These are phyloP conservation scores for Fragum sueziense DNA, from an alignment of 2,888 invertebrate species.

Conservation along the genomic window DNA sequence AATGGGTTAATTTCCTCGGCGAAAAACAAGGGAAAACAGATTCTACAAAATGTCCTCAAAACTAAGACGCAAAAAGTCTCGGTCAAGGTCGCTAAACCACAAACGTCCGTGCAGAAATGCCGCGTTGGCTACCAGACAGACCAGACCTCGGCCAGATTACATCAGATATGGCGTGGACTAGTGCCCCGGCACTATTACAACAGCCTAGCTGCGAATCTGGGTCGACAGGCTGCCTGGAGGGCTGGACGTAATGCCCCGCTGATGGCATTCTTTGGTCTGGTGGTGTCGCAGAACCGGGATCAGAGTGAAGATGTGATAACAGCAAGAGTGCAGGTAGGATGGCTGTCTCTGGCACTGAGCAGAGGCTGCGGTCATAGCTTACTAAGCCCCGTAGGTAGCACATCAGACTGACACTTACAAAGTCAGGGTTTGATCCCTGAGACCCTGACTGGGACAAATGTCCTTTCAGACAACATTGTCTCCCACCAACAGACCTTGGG, in stretches of 20 bases:
- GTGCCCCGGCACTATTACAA: constrained; percentile 53
- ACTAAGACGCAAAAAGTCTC: constrained; percentile 42
- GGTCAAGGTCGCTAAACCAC: constrained; percentile 42
- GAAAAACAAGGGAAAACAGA: constrained; percentile 42
- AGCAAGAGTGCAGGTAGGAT: constrained; percentile 60
- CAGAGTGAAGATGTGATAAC: constrained; percentile 50
- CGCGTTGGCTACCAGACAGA: not conserved
- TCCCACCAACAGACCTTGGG: too few relatives aligned
- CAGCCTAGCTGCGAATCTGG: constrained; percentile 60
- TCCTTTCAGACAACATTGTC: too few relatives aligned
- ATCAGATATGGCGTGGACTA: constrained; percentile 27
- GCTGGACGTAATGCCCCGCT: constrained; percentile 60
- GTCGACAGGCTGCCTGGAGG: constrained; percentile 62
- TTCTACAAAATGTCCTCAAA: constrained; percentile 48
- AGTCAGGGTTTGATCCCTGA: too few relatives aligned
- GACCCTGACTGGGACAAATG: too few relatives aligned
- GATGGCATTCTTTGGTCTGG: constrained; percentile 66
- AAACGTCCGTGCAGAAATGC: not conserved
- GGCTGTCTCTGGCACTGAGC: too few relatives aligned
- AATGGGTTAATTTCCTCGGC: constrained; percentile 24
- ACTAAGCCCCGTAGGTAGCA: too few relatives aligned
- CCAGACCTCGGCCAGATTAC: not conserved
- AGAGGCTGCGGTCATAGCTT: too few relatives aligned
- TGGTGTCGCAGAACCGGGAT: constrained; percentile 50
- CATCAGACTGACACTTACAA: too few relatives aligned